A percentile compares a stretch with the other conserved stretches of the same genome.
These are phyloP conservation scores for Ophonus ardosiacus DNA, from an alignment of 2,888 invertebrate species.

Conservation along the genomic window DNA sequence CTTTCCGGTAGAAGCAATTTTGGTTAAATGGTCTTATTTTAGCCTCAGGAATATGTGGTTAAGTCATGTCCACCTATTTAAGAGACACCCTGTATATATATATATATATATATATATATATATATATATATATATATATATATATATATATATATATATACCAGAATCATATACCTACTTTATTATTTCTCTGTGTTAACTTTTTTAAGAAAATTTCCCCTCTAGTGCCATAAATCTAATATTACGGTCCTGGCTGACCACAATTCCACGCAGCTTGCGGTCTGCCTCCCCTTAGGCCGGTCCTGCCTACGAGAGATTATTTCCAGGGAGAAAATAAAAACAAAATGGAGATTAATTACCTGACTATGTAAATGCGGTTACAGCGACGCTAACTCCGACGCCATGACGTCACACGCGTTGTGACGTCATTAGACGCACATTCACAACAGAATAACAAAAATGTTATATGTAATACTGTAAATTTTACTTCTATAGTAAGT, in stretches of 20 bases:
- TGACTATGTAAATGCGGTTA: conserved; percentile 28
- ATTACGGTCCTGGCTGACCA: conserved; percentile 16
- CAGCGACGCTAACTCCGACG: background rate
- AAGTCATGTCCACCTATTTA: too few relatives aligned
- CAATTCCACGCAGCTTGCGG: conserved; percentile 38
- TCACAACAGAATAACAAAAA: background rate
- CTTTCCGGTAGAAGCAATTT: too few relatives aligned
- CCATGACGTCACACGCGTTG: background rate
- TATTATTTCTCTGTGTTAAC: too few relatives aligned
- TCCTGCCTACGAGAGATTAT: conserved; percentile 40
- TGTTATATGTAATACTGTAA: too few relatives aligned
- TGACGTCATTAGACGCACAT: background rate
- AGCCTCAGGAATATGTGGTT: too few relatives aligned
- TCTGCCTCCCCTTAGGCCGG: background rate
- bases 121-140: too few relatives aligned
- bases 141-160: too few relatives aligned
- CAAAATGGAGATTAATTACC: conserved; percentile 62
- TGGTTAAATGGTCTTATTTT: too few relatives aligned
- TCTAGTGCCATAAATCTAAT: background rate
- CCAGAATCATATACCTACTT: too few relatives aligned
- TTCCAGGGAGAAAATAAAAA: conserved; percentile 60
- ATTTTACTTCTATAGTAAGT: too few relatives aligned
- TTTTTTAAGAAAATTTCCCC: background rate
- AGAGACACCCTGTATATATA: too few relatives aligned
- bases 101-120: too few relatives aligned